These are phyloP conservation scores for Pycnomerus fuliginosus DNA, from an alignment of 2,888 invertebrate species.

Conservation along the genomic window DNA sequence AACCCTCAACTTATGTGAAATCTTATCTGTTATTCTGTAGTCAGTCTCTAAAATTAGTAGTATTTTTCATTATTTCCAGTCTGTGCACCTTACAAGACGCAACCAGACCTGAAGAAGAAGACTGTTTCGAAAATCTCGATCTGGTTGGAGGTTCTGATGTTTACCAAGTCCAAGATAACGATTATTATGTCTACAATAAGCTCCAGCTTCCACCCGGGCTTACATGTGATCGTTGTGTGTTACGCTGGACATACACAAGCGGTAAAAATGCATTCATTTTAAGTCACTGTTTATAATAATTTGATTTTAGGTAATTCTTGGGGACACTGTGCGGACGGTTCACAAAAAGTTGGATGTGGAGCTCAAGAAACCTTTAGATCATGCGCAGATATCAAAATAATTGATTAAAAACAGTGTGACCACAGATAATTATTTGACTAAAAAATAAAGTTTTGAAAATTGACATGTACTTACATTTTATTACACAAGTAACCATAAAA, in stretches of 20 bases:
- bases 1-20: no score
- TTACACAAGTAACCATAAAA: no score
- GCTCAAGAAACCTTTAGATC: conserved; percentile 50
- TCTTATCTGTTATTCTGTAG: no score
- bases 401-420: no score
- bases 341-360: conserved; percentile 45
- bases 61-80: conserved; percentile 27
- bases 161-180: conserved; percentile 33
- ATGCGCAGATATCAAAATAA: conserved; percentile 49
- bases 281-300: background rate
- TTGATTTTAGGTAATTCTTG: conserved; percentile 46
- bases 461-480: no score
- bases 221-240: conserved; percentile 51
- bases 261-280: no score
- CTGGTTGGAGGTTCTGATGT: conserved; percentile 39
- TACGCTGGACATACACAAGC: conserved; percentile 53
- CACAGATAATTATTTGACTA: no score
- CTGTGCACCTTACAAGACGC: conserved; percentile 53
- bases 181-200: conserved; percentile 35
- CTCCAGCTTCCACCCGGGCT: conserved; percentile 48
- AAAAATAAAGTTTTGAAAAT: no score
- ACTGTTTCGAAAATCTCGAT: conserved; percentile 51
- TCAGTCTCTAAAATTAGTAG: no score
- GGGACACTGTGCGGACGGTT: conserved; percentile 48
- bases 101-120: conserved; percentile 51